Evolutionary conservation across 2,113 vertebrate genomes (phyloP), one percentile per base, ranked within the genome.

Genomic region (Saguinus imperator): DNA sequence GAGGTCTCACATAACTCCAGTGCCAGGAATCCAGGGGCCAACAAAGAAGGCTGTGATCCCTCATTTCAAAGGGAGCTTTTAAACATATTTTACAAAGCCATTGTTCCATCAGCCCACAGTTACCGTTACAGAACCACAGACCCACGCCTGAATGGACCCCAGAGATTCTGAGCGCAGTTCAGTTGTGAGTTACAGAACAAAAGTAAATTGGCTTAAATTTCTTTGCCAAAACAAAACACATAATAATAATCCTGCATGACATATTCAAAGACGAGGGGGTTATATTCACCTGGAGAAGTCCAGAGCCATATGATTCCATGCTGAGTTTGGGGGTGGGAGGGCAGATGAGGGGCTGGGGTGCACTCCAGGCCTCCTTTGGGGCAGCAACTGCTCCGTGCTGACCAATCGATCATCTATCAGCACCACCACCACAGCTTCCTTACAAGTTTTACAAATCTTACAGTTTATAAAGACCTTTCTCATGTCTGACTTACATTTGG

Each of bases 141-240:
- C 8, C 29, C 3, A 8, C 11, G 32, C 7, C 77, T 27, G n/a
- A 29, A 23, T 18, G 32, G 66, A 23, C 8, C 32, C 76, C 58
- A 3, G 91, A 84, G 89, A 37, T 0, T 12, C 21, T 11, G 29
- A 64, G 35, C 58, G 35, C 40, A 29, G 40, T 29, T 76, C 12
- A 50, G 76, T 27, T 17, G n/a, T 43, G 55, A 87, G 25, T 43
- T 70, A 92, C 1, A 48, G 73, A 77, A 43, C 43, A 57, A 76
- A 90, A 32, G 17, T 3, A 37, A 92, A 89, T 1, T 1, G 6
- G n/a, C 27, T 23, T 43, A 16, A 3, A 43, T 89, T 88, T 86
- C 77, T 95, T 85, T 73, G 72, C 25, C 58, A 37, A 32, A 75
- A 94, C 48, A 61, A 32, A 75, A 94, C 48, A 55, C 18, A 58